Conservation (phyloP, 2,113 vertebrate species). For the Ranitomeya variabilis region DNA sequence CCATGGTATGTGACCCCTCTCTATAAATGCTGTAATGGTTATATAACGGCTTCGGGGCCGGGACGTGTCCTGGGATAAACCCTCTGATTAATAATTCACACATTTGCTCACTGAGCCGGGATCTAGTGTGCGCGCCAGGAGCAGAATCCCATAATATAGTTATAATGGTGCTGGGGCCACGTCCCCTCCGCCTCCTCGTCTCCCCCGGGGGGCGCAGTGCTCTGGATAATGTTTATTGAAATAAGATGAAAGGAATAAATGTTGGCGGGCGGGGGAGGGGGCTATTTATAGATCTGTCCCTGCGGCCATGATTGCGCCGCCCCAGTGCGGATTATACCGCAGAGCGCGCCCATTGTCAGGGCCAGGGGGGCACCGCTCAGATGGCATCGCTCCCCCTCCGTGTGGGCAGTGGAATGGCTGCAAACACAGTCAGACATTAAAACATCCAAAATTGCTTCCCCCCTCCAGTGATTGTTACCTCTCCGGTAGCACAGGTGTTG, state of each 20-base stretch:
- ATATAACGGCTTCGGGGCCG: not conserved
- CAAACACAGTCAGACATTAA: not conserved
- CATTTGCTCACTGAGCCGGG: not conserved
- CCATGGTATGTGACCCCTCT: no score
- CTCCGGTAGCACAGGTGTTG: no score
- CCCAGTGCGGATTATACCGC: not conserved
- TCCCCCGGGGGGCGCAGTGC: not conserved
- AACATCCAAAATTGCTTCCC: no score
- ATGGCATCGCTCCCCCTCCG: not conserved
- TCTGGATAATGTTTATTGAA: slow-evolving; percentile 8
- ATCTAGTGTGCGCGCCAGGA: not conserved
- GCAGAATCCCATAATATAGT: no score
- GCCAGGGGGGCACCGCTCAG: not conserved
- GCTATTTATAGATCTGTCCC: slow-evolving; percentile 33
- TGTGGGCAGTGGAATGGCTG: not conserved
- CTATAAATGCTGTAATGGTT: not conserved
- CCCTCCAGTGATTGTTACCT: no score
- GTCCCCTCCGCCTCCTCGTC: not conserved
- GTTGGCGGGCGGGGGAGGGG: not conserved
- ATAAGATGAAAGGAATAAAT: slow-evolving; percentile 26
- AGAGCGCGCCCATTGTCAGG: not conserved
- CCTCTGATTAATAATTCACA: not conserved
- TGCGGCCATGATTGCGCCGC: not conserved
- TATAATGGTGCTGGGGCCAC: not conserved
- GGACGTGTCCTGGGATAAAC: not conserved